Conservation (phyloP, 2,888 invertebrate genomes). For the Saturnia pavonia region DNA sequence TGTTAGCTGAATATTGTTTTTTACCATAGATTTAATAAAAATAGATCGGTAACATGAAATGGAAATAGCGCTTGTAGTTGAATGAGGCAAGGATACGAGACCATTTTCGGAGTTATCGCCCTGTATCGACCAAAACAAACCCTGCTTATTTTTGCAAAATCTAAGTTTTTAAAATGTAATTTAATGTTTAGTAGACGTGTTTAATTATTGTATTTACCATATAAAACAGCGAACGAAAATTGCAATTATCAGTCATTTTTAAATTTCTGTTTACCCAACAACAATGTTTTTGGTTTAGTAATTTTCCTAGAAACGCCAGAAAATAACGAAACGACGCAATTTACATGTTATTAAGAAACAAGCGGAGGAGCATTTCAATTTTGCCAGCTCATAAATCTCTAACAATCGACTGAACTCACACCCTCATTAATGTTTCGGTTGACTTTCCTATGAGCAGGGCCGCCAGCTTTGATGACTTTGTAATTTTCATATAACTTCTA, state of each 20-base stretch:
- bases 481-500: not conserved
- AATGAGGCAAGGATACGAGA: too few relatives aligned
- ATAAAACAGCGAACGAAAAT: too few relatives aligned
- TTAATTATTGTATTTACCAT: too few relatives aligned
- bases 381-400: conserved; percentile 43
- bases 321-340: conserved; percentile 41
- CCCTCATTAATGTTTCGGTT: conserved; percentile 46
- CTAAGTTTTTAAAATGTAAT: too few relatives aligned
- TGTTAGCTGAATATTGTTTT: too few relatives aligned
- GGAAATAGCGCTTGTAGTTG: too few relatives aligned
- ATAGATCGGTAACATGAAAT: too few relatives aligned
- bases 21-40: too few relatives aligned
- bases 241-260: not conserved
- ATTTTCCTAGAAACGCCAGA: conserved; percentile 18
- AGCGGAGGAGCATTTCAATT: conserved; percentile 49
- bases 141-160: too few relatives aligned
- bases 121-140: too few relatives aligned
- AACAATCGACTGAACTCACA: conserved; percentile 40
- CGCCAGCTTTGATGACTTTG: conserved; percentile 19
- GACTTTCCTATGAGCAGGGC: conserved; percentile 29
- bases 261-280: not conserved
- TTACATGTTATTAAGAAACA: conserved; percentile 53
- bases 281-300: conserved; percentile 9
- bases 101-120: too few relatives aligned
- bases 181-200: too few relatives aligned